Base-by-base conservation (phyloP, 2,797 vertebrate genomes). In the Capromys pilorides region DNA sequence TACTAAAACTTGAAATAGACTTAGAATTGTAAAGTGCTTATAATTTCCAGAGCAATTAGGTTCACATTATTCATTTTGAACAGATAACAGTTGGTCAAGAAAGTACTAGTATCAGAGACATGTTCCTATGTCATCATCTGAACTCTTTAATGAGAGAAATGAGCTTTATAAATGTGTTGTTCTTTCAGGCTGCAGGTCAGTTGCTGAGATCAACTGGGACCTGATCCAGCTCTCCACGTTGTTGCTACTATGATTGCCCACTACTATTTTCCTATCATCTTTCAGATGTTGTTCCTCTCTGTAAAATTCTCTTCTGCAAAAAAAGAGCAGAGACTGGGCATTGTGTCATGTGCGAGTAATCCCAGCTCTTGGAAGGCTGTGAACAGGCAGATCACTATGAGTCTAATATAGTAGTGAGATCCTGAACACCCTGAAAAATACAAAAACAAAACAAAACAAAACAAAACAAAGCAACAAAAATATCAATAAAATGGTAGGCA, bases 181-280 rank as follows among this genome's bases (percentile, higher is more conserved):
- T 96, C n/a, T 97, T 96, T 78, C 96, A 99, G 99, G 99, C 77
- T 99, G 99, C 97, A 98, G 98, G 95, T 99, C 98, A 0, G 71
- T 99, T 64, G 98, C 99, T 2, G 99, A 99, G 97, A 99, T 99
- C 98, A 99, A 98, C 97, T 98, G 80, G 96, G 99, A 99, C 98
- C 98, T 99, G 61, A 98, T 99, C 97, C 99, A 99, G 97, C 97
- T 98, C 95, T 98, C 99, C 80, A 99, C 97, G 97, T 98, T 99
- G 61, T 99, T 96, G 10, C 39, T 6, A 13, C 59, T 26, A 75
- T 59, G 11, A n/a, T 0, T n/a, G 13, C 41, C 78, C 79, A 14
- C 26, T 26, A 73, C 33, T 57, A n/a, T 84, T 78, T n/a, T 24
- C 59, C 51, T 71, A 9, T 39, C 80, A 49, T 16, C 59, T 45